Evolutionary conservation across 2,888 invertebrate genomes (phyloP), one percentile per base, ranked within the genome.

Genomic region (Odontocerum albicorne): DNA sequence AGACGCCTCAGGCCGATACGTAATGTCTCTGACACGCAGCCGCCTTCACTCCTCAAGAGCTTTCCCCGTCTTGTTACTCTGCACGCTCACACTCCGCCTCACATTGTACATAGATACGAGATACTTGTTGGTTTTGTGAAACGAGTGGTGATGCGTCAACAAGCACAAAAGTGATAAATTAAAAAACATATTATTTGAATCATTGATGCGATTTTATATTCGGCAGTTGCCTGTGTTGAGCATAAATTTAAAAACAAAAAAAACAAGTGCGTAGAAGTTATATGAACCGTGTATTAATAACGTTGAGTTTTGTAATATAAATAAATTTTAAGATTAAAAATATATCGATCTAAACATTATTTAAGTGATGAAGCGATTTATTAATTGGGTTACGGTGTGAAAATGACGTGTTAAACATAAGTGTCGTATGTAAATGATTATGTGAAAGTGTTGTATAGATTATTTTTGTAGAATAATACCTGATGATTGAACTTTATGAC

Each of bases 401-500:
- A 31, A 43, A 40, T 45, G 45, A 52, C 51, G 35, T 50, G 22
- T 50, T 42, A 50, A 20, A 32, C n/a, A 16, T 46, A 47, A 53
- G 50, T 60, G 53, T 55, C 54, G 55, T 55, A 50, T 57, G 49
- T 60, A 60, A 55, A 57, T 59, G 54, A 60, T 47, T 49, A 51
- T 60, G 57, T 57, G 60, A 55, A 52, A 60, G 60, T 60, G 60
- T 60, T 59, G 55, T 55, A 60, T 57, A 60, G 60, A 60, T 38
- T 16, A 40, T 56, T 43, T 49, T 50, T 49, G 42, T 57, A 57
- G 55, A 46, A 45, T 52, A 52, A 35, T 47, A 33, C 40, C 16
- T 13, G 44, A 42, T 17, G 27, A 33, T 33, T 31, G 44, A 51
- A 44, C 43, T 20, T 36, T 35, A 12, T 16, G 20, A 39, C 31